A percentile compares a stretch with the other conserved stretches of the same genome.
Evolutionary conservation across 2,113 vertebrate species (phyloP).

Genomic region (Anarhynchus alexandrinus): DNA sequence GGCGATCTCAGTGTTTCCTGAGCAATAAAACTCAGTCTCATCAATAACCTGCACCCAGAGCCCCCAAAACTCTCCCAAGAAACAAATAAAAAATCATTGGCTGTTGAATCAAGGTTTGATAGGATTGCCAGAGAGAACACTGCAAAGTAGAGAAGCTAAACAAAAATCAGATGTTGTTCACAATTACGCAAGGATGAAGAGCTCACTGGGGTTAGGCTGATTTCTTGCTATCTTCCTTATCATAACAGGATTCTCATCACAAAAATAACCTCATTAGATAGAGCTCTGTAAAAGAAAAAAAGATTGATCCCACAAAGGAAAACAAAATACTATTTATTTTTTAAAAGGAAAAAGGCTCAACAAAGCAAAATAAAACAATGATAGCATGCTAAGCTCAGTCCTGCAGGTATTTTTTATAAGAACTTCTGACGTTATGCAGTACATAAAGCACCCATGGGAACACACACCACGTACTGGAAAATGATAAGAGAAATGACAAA

Average conservation of each 20-base stretch:
- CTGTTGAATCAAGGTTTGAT: slow-evolving; percentile 8
- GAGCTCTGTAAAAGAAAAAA: not conserved
- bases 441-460: not conserved
- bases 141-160: not conserved
- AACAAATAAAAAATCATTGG: slow-evolving; percentile 4
- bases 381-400: not conserved
- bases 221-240: not conserved
- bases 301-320: not conserved
- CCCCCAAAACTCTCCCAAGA: not conserved
- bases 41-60: not conserved
- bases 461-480: not conserved
- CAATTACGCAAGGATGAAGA: not conserved
- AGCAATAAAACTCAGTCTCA: slow-evolving; percentile 29
- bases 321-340: not conserved
- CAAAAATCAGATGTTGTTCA: not conserved
- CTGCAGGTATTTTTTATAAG: not conserved
- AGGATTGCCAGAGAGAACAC: not conserved
- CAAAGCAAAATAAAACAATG: not conserved
- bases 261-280: not conserved
- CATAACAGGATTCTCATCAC: not conserved
- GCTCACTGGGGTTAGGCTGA: not conserved
- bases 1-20: not conserved
- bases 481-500: not conserved
- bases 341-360: not conserved
- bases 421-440: not conserved